Percentiles rank a stretch among this genome's conserved stretches.
Evolutionary conservation across 2,797 vertebrate species (phyloP).

Genomic region (Kryptolebias ocellatus): DNA sequence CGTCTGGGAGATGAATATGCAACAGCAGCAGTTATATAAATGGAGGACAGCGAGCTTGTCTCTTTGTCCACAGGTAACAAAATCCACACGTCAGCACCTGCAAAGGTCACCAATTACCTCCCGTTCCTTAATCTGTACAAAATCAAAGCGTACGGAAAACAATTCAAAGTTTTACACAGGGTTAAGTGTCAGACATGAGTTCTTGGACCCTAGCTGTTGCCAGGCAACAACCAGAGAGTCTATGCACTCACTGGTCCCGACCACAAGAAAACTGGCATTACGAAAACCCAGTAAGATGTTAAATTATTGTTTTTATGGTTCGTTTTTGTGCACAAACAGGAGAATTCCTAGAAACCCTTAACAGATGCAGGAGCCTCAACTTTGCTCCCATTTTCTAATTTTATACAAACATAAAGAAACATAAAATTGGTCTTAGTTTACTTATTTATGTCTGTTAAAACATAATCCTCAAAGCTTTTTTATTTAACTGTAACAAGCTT

Average conservation of each 20-base stretch:
- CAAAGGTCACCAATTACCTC: background rate
- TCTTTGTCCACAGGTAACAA: background rate
- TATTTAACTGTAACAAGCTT: background rate
- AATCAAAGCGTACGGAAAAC: constrained; percentile 6
- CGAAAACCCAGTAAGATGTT: constrained; percentile 1
- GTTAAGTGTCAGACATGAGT: constrained; percentile 19
- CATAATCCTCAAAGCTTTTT: background rate
- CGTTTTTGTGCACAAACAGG: background rate
- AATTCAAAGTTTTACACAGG: constrained; percentile 12
- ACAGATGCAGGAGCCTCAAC: no score
- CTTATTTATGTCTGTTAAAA: no score
- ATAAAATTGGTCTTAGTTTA: no score
- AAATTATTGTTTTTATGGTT: constrained; percentile 4
- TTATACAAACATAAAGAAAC: no score
- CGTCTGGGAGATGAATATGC: constrained; percentile 6
- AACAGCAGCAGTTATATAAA: constrained; percentile 2
- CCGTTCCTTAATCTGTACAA: constrained; percentile 5
- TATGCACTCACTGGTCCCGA: constrained; percentile 6
- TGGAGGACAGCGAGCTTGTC: background rate
- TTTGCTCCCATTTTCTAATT: no score
- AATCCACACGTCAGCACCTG: background rate
- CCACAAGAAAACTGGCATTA: constrained; percentile 9
- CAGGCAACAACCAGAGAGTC: constrained; percentile 32
- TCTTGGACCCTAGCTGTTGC: constrained; percentile 31
- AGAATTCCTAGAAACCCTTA: background rate